A percentile compares a stretch with the other conserved stretches of the same genome.
These are phyloP conservation scores for Oreochromis niloticus DNA, from an alignment of 2,113 vertebrate genomes.

Conservation along the genomic window DNA sequence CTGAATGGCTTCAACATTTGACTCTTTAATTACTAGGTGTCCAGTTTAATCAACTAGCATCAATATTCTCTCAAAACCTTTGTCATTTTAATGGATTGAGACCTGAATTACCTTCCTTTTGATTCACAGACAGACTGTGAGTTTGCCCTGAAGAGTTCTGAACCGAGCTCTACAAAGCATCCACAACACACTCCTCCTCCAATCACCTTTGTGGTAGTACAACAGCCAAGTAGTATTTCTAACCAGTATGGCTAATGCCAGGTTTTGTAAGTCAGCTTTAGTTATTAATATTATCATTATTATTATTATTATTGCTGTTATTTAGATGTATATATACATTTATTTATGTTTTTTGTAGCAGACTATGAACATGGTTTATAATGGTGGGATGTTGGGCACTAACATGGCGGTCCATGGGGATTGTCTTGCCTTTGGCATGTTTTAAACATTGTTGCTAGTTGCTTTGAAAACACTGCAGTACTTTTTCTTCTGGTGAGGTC, in stretches of 20 bases:
- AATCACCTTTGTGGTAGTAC: not conserved
- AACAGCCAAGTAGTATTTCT: not conserved
- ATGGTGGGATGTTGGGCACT: not conserved
- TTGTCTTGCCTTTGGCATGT: not conserved
- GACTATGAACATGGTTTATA: not conserved
- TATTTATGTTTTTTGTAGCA: not conserved
- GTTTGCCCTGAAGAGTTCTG: not conserved
- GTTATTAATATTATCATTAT: not conserved
- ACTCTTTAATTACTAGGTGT: not conserved
- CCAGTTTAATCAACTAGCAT: not conserved
- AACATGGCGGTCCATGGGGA: not conserved
- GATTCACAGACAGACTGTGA: accelerated
- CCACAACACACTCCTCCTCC: not conserved
- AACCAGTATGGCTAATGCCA: not conserved
- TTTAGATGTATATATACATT: not conserved
- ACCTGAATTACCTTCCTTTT: not conserved
- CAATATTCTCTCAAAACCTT: not conserved
- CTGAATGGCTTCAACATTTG: not conserved
- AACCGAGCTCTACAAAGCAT: not conserved
- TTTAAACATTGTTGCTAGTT: not conserved
- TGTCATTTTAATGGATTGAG: not conserved
- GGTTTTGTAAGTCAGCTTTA: not conserved
- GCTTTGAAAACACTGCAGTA: accelerated
- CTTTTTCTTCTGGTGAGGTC: not conserved
- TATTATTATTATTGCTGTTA: not conserved